Evolutionary conservation across 1,140 invertebrate genomes (phyloP), one percentile per base, ranked within the genome.

Genomic region (Homalodisca vitripennis): DNA sequence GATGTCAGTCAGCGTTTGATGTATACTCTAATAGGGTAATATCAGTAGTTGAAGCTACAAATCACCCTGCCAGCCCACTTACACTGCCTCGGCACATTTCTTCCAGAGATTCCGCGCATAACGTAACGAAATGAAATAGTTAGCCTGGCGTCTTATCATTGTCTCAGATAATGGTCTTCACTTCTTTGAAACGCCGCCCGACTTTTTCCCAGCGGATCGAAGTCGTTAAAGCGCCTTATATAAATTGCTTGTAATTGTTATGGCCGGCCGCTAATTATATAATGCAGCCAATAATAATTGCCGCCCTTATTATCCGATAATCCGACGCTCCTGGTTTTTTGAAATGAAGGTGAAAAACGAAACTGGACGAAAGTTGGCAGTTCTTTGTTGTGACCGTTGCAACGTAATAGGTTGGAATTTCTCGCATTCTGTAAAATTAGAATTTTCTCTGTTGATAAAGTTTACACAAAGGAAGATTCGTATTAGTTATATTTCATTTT

Each of bases 191-290:
- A 51, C 48, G 48, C 48, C 48, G 48, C 48, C 48, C n/a, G 3
- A 51, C 48, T 51, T 51, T 51, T 51, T 51, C 48, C 34, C 48
- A n/a, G n/a, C n/a, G n/a, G 48, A 51, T 51, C 48, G 34, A 41
- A 51, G 22, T 51, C 48, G 48, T 51, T 51, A 51, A 51, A 51
- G 48, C 48, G 3, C 34, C 48, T 51, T 20, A 22, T 51, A n/a
- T n/a, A 20, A 17, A 41, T 51, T 12, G 48, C 48, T 51, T 51
- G 48, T 51, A 51, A 51, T 51, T 51, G n/a, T 51, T 51, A 51
- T 17, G 34, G 17, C 48, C 22, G 48, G 6, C 48, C 48, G 48
- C 48, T 51, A 51, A 51, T 51, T 51, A 51, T 20, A 20, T 51
- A 20, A 20, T n/a, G n/a, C n/a, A n/a, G n/a, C n/a, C n/a, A n/a